phyloP scores from a whole-genome alignment of 1,140 invertebrate genomes.

The Aphaenogaster floridana region DNA sequence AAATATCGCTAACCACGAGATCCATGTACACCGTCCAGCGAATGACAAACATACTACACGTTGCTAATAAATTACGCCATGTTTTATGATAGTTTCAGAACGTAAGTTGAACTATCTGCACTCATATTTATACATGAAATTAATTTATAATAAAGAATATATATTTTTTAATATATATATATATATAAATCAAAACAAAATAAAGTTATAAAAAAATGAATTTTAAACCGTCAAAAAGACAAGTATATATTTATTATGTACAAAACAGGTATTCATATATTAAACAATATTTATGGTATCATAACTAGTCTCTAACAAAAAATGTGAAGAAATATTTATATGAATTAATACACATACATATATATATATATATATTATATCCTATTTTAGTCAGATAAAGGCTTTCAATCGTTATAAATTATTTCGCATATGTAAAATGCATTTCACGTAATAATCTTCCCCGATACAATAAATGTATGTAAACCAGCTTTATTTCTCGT shows the following conservation, averaged over 20 bases:
- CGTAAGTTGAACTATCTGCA: not conserved
- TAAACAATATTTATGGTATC: not conserved
- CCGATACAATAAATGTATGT: conserved; percentile 43
- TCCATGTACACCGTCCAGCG: conserved; percentile 17
- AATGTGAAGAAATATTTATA: conserved; percentile 8
- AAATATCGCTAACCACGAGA: conserved; percentile 45
- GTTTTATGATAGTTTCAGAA: not conserved
- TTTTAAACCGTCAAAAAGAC: not conserved
- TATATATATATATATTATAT: conserved; percentile 37
- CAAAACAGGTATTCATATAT: not conserved
- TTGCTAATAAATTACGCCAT: conserved; percentile 30
- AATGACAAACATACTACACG: conserved; percentile 47
- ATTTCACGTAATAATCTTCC: conserved; percentile 56
- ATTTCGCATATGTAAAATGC: conserved; percentile 62
- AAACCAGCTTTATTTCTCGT: conserved; percentile 54
- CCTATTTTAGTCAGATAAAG: conserved; percentile 30
- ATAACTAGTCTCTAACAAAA: not conserved
- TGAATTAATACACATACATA: not conserved
- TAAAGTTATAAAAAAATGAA: not conserved
- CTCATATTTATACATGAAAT: not conserved
- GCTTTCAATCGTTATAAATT: conserved; percentile 64
- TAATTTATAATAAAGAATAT: not conserved
- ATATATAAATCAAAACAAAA: not conserved
- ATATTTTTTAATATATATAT: not conserved
- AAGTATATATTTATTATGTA: not conserved